phyloP scores from a whole-genome alignment of 1,140 invertebrate species.

The Neodiprion fabricii region DNA sequence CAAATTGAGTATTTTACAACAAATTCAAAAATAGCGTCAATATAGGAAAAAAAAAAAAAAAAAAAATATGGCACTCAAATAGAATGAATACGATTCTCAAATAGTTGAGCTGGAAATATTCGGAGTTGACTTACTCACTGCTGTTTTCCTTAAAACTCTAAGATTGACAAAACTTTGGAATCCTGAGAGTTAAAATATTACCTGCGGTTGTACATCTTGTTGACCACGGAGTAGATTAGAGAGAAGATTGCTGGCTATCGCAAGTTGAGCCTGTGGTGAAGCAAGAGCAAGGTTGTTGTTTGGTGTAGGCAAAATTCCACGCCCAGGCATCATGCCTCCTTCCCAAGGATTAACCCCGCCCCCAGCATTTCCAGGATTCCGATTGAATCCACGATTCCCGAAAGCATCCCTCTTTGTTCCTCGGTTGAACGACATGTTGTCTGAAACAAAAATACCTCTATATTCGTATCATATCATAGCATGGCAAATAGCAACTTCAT shows the following conservation, averaged over 20 bases:
- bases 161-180: too few relatives aligned
- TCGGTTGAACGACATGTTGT: conserved; percentile 53
- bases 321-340: conserved; percentile 60
- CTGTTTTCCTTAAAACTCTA: too few relatives aligned
- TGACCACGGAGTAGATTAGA: conserved; percentile 58
- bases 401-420: conserved; percentile 54
- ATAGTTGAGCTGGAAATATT: too few relatives aligned
- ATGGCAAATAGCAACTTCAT: too few relatives aligned
- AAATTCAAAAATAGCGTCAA: conserved; percentile 15
- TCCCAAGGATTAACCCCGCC: conserved; percentile 61
- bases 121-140: too few relatives aligned
- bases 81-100: too few relatives aligned
- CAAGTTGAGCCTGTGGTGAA: conserved; percentile 59
- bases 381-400: conserved; percentile 51
- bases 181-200: conserved; percentile 24
- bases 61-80: neutral
- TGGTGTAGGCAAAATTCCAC: conserved; percentile 58
- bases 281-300: conserved; percentile 57
- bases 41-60: conserved; percentile 16
- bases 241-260: conserved; percentile 60
- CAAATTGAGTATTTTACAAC: conserved; percentile 12
- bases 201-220: conserved; percentile 56
- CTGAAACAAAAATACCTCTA: conserved; percentile 13
- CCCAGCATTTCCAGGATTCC: conserved; percentile 38
- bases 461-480: too few relatives aligned